phyloP scores from a whole-genome alignment of 1,140 invertebrate genomes.

The Caerostris extrusa region DNA sequence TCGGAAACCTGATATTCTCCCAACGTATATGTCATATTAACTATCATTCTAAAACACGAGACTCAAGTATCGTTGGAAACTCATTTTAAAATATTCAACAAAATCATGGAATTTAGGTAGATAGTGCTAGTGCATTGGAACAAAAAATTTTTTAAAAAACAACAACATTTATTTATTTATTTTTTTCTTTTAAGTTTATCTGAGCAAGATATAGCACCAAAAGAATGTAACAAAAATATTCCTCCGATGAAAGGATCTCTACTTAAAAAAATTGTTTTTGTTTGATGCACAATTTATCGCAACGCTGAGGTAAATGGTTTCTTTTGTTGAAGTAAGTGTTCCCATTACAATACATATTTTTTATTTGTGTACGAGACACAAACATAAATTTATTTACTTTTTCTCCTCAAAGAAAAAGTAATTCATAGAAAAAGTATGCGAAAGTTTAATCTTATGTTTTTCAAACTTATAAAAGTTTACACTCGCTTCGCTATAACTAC shows the following conservation, averaged over 20 bases:
- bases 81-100: too few species aligned
- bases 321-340: not conserved
- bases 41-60: too few species aligned
- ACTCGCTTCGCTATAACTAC: constrained; percentile 12
- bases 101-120: too few species aligned
- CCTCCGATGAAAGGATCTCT: not conserved
- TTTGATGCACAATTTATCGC: not conserved
- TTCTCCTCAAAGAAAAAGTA: not conserved
- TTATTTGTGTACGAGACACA: not conserved
- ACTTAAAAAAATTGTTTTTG: not conserved
- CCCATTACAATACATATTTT: not conserved
- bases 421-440: not conserved
- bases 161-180: not conserved
- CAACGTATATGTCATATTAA: too few species aligned
- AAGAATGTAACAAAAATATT: not conserved
- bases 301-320: not conserved
- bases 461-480: constrained; percentile 17
- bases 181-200: too few species aligned
- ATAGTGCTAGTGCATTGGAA: too few species aligned
- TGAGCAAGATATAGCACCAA: not conserved
- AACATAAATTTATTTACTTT: not conserved
- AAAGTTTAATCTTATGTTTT: constrained; percentile 14
- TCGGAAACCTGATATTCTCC: too few species aligned
- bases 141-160: not conserved
- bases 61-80: too few species aligned